phyloP scores from a whole-genome alignment of 2,113 vertebrate genomes.

The Cynopterus brachyotis region DNA sequence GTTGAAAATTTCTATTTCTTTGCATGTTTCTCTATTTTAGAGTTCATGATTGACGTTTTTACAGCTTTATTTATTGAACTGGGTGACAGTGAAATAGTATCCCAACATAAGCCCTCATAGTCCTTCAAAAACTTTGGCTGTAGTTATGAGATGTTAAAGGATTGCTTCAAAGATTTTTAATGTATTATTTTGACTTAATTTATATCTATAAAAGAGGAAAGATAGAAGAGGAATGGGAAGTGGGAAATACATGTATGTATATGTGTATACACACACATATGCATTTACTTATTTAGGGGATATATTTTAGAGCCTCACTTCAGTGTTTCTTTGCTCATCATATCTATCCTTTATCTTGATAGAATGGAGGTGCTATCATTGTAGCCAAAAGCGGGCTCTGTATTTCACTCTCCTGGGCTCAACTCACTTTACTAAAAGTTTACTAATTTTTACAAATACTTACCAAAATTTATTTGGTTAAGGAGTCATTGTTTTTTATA shows the following conservation, averaged over 20 bases:
- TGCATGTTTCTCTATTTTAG: neutral
- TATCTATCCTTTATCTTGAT: neutral
- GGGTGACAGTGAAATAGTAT: neutral
- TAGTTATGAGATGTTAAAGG: neutral
- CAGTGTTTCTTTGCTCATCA: neutral
- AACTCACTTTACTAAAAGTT: neutral
- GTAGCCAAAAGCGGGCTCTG: fast-evolving
- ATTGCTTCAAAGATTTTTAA: neutral
- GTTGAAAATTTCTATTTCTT: neutral
- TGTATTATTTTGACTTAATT: neutral
- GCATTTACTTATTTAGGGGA: neutral
- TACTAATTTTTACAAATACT: neutral
- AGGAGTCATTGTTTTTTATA: neutral
- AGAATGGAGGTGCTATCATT: neutral
- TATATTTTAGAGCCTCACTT: neutral
- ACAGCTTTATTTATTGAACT: neutral
- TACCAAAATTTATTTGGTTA: neutral
- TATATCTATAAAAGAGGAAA: neutral
- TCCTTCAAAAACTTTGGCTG: neutral
- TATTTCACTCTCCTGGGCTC: neutral
- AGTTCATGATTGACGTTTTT: neutral
- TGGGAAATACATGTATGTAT: neutral
- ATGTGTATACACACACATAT: neutral
- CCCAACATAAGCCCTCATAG: neutral
- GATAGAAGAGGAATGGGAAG: neutral